These are phyloP conservation scores for Neodiprion virginianus DNA, from an alignment of 1,140 invertebrate species.

Conservation along the genomic window DNA sequence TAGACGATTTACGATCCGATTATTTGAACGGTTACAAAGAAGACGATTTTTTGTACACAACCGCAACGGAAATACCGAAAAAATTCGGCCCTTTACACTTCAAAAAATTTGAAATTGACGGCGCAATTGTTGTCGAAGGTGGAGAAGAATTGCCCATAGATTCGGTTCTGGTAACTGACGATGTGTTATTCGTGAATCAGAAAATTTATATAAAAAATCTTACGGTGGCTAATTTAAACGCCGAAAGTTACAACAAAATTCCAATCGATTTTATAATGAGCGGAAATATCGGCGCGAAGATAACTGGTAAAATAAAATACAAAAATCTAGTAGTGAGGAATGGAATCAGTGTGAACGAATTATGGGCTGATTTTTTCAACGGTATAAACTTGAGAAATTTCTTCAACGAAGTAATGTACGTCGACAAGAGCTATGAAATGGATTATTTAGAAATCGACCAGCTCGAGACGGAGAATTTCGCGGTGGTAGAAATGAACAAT, in stretches of 20 bases:
- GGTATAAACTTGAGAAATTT: not conserved
- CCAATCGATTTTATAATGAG: conserved; percentile 29
- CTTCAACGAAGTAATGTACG: conserved; percentile 15
- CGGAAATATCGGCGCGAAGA: conserved; percentile 1
- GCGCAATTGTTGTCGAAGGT: conserved; percentile 15
- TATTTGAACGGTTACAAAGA: conserved; percentile 38
- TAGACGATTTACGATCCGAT: conserved; percentile 33
- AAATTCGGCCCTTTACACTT: conserved; percentile 34
- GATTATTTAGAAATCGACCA: conserved; percentile 9
- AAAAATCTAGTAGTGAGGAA: conserved; percentile 13
- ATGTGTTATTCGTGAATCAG: conserved; percentile 21
- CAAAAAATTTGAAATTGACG: conserved; percentile 29
- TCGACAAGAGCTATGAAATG: conserved; percentile 13
- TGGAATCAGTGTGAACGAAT: conserved; percentile 24
- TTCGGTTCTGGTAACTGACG: conserved; percentile 21
- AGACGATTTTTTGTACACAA: conserved; percentile 41
- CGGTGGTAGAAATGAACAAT: conserved; percentile 21
- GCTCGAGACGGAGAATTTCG: conserved; percentile 26
- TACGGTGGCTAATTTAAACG: conserved; percentile 26
- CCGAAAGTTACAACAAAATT: conserved; percentile 35
- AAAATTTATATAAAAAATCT: conserved; percentile 31
- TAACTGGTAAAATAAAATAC: conserved; percentile 14
- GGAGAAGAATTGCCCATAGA: not conserved
- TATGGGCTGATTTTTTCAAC: conserved; percentile 30
- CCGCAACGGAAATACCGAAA: conserved; percentile 22